A percentile compares a stretch with the other conserved stretches of the same genome.
Evolutionary conservation across 2,113 vertebrate species (phyloP).

Genomic region (Phyllostomus hastatus): DNA sequence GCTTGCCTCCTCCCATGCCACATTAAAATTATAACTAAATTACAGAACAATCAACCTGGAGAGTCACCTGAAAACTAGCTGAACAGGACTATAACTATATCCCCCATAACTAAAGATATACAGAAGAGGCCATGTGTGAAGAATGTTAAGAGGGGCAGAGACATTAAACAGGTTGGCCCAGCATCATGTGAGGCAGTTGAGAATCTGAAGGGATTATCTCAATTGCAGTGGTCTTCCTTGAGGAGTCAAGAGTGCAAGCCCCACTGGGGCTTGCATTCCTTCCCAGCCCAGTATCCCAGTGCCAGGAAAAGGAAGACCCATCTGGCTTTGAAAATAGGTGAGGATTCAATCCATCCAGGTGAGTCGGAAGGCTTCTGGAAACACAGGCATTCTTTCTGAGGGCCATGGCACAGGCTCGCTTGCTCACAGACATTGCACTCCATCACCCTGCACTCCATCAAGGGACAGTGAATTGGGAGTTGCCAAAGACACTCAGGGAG

Average conservation of each 20-base stretch:
- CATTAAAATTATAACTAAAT: not conserved
- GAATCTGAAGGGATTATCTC: not conserved
- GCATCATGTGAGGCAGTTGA: not conserved
- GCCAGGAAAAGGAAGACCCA: not conserved
- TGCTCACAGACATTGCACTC: no score
- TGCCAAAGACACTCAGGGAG: not conserved
- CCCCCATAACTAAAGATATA: not conserved
- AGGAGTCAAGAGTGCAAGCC: not conserved
- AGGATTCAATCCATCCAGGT: not conserved
- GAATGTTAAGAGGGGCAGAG: not conserved
- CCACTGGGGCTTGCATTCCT: not conserved
- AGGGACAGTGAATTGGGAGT: not conserved
- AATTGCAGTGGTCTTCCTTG: not conserved
- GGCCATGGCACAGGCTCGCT: no score
- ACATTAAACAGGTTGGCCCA: not conserved
- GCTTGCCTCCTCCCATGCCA: not conserved
- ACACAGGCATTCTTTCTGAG: no score
- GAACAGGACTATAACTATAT: no score
- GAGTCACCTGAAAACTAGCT: no score
- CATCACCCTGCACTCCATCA: not conserved
- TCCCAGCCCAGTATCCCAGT: not conserved
- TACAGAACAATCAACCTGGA: no score
- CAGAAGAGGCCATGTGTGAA: not conserved
- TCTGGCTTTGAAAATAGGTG: not conserved
- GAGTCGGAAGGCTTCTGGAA: no score